phyloP scores from a whole-genome alignment of 2,797 vertebrate genomes.

The Natrix natrix region DNA sequence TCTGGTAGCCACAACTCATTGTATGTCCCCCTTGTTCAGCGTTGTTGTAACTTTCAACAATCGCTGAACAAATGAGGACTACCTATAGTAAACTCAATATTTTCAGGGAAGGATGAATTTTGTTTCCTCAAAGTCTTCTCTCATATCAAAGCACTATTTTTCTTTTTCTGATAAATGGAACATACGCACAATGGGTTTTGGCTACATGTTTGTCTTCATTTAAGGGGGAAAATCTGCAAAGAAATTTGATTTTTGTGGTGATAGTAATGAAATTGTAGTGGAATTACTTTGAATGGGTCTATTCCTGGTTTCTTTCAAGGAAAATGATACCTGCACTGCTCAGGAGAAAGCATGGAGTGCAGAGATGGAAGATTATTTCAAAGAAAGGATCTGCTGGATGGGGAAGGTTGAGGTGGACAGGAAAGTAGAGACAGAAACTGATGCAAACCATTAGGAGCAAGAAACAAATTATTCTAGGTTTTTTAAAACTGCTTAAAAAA shows the following conservation, averaged over 20 bases:
- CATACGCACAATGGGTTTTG: neutral
- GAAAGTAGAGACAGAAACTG: neutral
- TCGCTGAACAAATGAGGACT: neutral
- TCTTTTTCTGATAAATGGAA: neutral
- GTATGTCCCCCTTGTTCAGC: neutral
- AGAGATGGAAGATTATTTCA: neutral
- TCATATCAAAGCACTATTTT: neutral
- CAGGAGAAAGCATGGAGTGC: neutral
- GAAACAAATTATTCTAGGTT: neutral
- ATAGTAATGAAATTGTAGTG: neutral
- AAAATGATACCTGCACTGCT: neutral
- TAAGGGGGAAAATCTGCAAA: neutral
- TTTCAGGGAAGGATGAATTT: neutral
- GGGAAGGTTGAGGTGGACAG: neutral
- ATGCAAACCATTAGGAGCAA: neutral
- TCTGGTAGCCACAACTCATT: neutral
- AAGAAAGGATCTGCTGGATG: neutral
- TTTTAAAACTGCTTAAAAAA: neutral
- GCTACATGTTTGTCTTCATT: neutral
- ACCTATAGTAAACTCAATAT: neutral
- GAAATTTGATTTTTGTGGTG: neutral
- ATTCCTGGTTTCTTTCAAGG: neutral
- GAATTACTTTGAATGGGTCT: neutral
- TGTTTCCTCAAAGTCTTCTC: neutral
- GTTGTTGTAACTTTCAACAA: neutral